Evolutionary conservation across 2,113 vertebrate species (phyloP).

Genomic region (Paratilapia polleni): DNA sequence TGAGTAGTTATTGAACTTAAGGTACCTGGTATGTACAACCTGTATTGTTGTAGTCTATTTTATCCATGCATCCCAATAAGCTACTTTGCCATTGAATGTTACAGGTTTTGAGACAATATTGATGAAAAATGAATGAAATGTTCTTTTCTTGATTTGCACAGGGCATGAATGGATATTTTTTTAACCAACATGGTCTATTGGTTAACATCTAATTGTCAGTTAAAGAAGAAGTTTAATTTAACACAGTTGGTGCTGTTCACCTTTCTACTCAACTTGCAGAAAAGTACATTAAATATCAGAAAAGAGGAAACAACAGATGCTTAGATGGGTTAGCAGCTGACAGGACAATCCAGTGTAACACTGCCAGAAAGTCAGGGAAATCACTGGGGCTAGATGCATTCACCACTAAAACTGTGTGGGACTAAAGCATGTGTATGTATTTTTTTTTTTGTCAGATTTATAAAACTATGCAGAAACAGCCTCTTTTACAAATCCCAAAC

Average conservation of each 20-base stretch:
- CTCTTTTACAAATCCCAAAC: too few species aligned
- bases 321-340: neutral
- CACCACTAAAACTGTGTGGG: neutral
- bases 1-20: conserved; percentile 57
- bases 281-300: neutral
- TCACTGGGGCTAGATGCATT: neutral
- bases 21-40: neutral
- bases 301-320: neutral
- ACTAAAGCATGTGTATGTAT: accelerated
- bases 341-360: neutral
- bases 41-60: neutral
- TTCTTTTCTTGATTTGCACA: neutral
- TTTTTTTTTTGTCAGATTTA: accelerated
- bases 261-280: neutral
- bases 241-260: neutral
- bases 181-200: accelerated
- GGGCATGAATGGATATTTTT: neutral
- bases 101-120: neutral
- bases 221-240: neutral
- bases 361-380: neutral
- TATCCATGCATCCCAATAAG: neutral
- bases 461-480: neutral
- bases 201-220: neutral
- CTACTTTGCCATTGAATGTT: accelerated
- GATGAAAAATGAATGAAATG: neutral